Base-by-base conservation (phyloP, 2,797 vertebrate genomes). In the Phrynocephalus guinanensis region DNA sequence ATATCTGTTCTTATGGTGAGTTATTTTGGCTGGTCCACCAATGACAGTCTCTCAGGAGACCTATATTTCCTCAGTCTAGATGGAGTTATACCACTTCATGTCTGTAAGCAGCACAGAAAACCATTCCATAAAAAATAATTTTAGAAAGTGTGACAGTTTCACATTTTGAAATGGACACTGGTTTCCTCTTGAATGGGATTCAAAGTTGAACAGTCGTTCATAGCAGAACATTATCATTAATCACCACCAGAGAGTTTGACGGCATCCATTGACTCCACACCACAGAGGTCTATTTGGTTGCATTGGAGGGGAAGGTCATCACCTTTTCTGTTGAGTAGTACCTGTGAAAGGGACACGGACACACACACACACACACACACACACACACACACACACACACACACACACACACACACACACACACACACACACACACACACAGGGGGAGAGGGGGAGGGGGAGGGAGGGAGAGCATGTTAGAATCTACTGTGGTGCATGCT, bases 11-110 rank as follows among this genome's bases (percentile, higher is more conserved):
- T 80, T 68, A 0, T 52, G 56, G 6, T 38, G 52, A 56, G 52
- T 56, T 56, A 10, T 6, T 18, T 0, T 72, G 1, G 1, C 1
- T 87, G 82, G 0, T 16, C 68, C 63, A 24, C 6, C 78, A 1
- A 71, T 20, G 38, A 16, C 91, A 28, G 70, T 85, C 18, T 90
- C 87, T 86, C 24, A 16, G 38, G 89, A 7, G 30, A 33, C 28
- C 30, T 60, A 50, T 15, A 3, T 83, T 89, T 88, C 16, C 30
- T 10, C 73, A 15, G n/a, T 38, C 20, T 72, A 30, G 48, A 72
- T 13, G 9, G 26, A 88, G 48, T 30, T 0, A 60, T 20, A 33
- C 22, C 88, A 13, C 20, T 33, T 79, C 38, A 56, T 28, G 2
- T 2, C 56, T 88, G 78, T 78, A 38, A 83, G 15, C 77, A 5